These are phyloP conservation scores for Trinectes maculatus DNA, from an alignment of 2,113 vertebrate species.

Conservation along the genomic window DNA sequence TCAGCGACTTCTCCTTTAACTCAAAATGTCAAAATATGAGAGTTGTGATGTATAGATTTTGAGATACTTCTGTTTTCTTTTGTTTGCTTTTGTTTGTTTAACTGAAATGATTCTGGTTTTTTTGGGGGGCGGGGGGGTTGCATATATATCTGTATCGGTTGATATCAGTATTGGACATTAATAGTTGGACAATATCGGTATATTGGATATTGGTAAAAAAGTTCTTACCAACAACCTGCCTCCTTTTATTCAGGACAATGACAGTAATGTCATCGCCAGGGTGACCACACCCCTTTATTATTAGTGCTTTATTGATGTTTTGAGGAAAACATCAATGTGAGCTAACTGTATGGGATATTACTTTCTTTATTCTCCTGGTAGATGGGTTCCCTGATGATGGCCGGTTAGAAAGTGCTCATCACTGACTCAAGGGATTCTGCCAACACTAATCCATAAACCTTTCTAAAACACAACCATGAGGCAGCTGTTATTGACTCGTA, in stretches of 20 bases:
- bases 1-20: too few relatives aligned
- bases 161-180: too few relatives aligned
- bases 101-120: too few relatives aligned
- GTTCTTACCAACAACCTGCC: conserved; percentile 30
- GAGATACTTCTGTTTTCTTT: too few relatives aligned
- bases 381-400: conserved; percentile 27
- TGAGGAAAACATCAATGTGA: conserved; percentile 42
- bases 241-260: conserved; percentile 30
- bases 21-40: too few relatives aligned
- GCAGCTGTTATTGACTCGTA: conserved; percentile 40
- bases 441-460: conserved; percentile 62
- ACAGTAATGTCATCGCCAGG: conserved; percentile 49
- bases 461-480: conserved; percentile 38
- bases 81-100: too few relatives aligned
- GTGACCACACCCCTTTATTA: conserved; percentile 40
- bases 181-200: too few relatives aligned
- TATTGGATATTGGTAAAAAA: too few relatives aligned
- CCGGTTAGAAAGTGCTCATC: conserved; percentile 50
- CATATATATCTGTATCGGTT: too few relatives aligned
- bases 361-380: conserved; percentile 47
- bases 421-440: conserved; percentile 48
- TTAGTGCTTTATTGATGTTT: conserved; percentile 34
- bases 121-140: too few relatives aligned
- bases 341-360: conserved; percentile 35
- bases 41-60: too few relatives aligned